A percentile compares a stretch with the other conserved stretches of the same genome.
Evolutionary conservation across 2,113 vertebrate genomes (phyloP).

Genomic region (Menidia beryllina): DNA sequence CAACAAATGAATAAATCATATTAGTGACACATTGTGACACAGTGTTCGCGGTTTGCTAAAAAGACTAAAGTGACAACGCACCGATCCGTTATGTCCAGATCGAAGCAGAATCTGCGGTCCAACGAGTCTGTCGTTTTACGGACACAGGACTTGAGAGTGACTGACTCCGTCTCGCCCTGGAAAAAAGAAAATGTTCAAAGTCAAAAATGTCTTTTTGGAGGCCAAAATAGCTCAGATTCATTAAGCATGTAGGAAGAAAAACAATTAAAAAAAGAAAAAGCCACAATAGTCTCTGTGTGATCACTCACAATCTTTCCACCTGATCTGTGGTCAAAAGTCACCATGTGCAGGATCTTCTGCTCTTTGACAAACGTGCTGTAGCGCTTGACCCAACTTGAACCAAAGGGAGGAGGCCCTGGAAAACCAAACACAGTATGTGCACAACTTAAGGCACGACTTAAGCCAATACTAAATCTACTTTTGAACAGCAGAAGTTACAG

Average conservation of each 20-base stretch:
- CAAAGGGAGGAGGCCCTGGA: conserved; percentile 94
- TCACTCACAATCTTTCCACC: conserved; percentile 92
- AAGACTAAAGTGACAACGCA: conserved; percentile 63
- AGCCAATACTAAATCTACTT: no score
- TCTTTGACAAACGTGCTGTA: conserved; percentile 95
- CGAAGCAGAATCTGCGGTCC: conserved; percentile 96
- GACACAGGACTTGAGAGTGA: conserved; percentile 88
- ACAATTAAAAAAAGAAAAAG: no score
- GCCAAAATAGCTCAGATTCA: background rate
- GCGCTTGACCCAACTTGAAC: conserved; percentile 98
- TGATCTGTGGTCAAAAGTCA: conserved; percentile 95
- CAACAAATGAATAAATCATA: background rate
- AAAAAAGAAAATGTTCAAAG: conserved; percentile 37
- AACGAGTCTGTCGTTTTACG: conserved; percentile 89
- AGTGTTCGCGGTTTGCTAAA: conserved; percentile 79
- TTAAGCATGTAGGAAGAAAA: background rate
- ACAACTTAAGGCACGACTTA: no score
- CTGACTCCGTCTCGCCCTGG: conserved; percentile 92
- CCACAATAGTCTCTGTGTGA: background rate
- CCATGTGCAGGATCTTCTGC: conserved; percentile 93
- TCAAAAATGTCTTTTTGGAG: background rate
- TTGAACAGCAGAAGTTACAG: no score
- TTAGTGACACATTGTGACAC: conserved; percentile 27
- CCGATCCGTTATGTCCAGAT: conserved; percentile 94
- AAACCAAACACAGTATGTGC: background rate